Conservation (phyloP, 2,888 invertebrate genomes). For the Ornithoptera priamus region DNA sequence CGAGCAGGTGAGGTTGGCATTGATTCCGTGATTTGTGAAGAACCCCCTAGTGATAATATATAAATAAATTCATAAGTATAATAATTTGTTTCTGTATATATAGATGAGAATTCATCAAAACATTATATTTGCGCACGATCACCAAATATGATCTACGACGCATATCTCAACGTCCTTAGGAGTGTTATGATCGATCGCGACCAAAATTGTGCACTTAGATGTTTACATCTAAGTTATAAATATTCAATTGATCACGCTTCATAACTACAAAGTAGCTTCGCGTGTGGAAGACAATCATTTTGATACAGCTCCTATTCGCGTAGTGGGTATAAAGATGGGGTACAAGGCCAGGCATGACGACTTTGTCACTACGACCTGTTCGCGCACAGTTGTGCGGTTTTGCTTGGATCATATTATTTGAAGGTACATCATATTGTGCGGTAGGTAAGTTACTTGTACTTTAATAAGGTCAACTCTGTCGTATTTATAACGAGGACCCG, state of each 20-base stretch:
- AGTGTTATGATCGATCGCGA: slow-evolving; percentile 17
- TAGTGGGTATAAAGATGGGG: slow-evolving; percentile 20
- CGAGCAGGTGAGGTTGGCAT: too few relatives aligned
- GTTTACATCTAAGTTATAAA: slow-evolving; percentile 24
- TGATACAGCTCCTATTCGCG: slow-evolving; percentile 13
- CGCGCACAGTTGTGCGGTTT: slow-evolving; percentile 15
- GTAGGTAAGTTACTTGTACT: slow-evolving; percentile 17
- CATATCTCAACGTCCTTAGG: not conserved
- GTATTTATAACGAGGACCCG: slow-evolving; percentile 6
- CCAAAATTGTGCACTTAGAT: slow-evolving; percentile 4
- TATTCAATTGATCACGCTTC: slow-evolving; percentile 18
- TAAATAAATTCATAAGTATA: not conserved
- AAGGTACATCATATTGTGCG: slow-evolving; percentile 7
- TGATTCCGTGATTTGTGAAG: too few relatives aligned
- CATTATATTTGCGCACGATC: slow-evolving; percentile 5
- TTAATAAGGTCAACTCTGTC: slow-evolving; percentile 15
- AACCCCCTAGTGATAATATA: too few relatives aligned
- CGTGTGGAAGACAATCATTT: slow-evolving; percentile 21
- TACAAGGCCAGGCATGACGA: slow-evolving; percentile 24
- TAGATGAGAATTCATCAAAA: not conserved
- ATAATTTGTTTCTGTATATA: not conserved
- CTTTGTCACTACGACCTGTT: slow-evolving; percentile 12
- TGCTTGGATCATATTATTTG: slow-evolving; percentile 6
- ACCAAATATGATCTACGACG: slow-evolving; percentile 6
- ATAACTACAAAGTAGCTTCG: slow-evolving; percentile 13